These are phyloP conservation scores for Excalfactoria chinensis DNA, from an alignment of 2,113 vertebrate species.

Conservation along the genomic window DNA sequence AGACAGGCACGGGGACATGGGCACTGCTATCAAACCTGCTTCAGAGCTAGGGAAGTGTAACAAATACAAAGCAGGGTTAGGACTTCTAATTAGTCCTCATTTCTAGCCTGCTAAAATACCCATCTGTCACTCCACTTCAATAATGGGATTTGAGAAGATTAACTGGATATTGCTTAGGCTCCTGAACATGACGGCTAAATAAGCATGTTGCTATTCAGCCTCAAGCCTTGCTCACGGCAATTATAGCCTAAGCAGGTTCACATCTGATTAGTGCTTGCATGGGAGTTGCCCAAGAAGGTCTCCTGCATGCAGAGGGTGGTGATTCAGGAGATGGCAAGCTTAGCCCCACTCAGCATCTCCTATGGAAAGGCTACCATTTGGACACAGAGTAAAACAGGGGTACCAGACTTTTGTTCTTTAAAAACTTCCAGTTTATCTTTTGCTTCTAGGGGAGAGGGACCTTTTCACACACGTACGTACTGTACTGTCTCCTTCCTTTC, in stretches of 20 bases:
- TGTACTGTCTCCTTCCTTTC: not conserved
- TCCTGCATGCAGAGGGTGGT: not conserved
- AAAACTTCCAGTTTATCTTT: not conserved
- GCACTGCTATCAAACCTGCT: not conserved
- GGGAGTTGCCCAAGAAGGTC: not conserved
- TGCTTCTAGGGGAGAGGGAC: not conserved
- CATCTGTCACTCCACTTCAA: slow-evolving; percentile 47
- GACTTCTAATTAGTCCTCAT: slow-evolving; percentile 56
- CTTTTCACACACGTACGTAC: not conserved
- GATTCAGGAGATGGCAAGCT: not conserved
- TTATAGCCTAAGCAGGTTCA: not conserved
- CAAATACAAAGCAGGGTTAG: not conserved
- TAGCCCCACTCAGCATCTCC: not conserved
- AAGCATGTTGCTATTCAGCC: not conserved
- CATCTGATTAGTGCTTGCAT: not conserved
- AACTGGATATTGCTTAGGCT: slow-evolving; percentile 21
- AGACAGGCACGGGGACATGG: rapidly evolving
- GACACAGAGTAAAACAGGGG: not conserved
- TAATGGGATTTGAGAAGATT: slow-evolving; percentile 61
- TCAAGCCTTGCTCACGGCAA: not conserved
- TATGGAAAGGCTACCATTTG: not conserved
- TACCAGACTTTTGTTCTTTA: not conserved
- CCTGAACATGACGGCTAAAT: slow-evolving; percentile 10
- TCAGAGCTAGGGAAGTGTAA: not conserved
- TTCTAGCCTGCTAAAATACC: slow-evolving; percentile 44